phyloP scores from a whole-genome alignment of 2,888 invertebrate species.

The Pedicia rivosa region DNA sequence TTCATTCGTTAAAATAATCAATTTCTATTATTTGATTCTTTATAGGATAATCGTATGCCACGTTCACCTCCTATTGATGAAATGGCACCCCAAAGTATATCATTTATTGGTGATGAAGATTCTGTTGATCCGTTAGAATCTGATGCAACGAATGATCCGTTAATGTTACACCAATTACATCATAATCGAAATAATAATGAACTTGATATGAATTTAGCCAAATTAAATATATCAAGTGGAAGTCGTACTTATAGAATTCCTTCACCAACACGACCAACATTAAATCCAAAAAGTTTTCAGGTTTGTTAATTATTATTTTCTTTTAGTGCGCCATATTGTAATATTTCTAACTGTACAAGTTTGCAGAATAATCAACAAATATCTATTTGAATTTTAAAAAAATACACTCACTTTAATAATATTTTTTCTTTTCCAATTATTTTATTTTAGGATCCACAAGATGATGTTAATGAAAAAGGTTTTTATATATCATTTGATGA shows the following conservation, averaged over 20 bases:
- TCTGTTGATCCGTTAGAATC: constrained; percentile 18
- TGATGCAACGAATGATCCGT: constrained; percentile 2
- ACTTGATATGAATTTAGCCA: constrained; percentile 48
- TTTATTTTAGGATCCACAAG: constrained; percentile 25
- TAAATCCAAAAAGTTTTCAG: constrained; percentile 58
- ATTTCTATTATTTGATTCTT: too few relatives aligned
- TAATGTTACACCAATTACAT: constrained; percentile 13
- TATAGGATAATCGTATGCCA: constrained; percentile 19
- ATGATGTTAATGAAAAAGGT: constrained; percentile 49
- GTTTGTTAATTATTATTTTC: too few relatives aligned
- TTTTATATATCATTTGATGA: constrained; percentile 91
- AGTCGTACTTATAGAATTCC: constrained; percentile 79
- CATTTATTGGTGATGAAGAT: constrained; percentile 66
- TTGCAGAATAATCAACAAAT: too few relatives aligned
- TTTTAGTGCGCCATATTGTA: too few relatives aligned
- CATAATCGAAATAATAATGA: constrained; percentile 29
- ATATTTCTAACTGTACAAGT: too few relatives aligned
- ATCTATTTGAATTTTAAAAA: too few relatives aligned
- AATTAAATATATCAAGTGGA: constrained; percentile 73
- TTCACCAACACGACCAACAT: constrained; percentile 65
- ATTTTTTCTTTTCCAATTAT: constrained; percentile 18
- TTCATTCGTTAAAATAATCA: too few relatives aligned
- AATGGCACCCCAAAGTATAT: constrained; percentile 88
- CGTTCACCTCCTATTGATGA: constrained; percentile 56
- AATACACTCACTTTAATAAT: constrained; percentile 16